Percentiles rank a stretch among this genome's conserved stretches.
Evolutionary conservation across 2,797 vertebrate genomes (phyloP).

Genomic region (Sciaenops ocellatus): DNA sequence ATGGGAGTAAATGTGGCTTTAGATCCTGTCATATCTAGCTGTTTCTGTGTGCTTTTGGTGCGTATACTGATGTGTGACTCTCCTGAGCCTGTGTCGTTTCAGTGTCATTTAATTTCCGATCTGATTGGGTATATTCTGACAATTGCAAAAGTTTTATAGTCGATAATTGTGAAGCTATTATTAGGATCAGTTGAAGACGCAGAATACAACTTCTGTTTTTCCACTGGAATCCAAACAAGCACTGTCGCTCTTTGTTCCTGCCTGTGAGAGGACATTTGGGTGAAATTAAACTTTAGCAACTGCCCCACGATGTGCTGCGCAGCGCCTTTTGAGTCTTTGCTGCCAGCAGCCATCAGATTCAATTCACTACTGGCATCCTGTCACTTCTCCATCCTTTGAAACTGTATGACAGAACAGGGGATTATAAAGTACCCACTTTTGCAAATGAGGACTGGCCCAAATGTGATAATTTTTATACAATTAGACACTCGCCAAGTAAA

Average conservation of each 20-base stretch:
- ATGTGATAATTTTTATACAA: not conserved
- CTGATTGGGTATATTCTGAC: not conserved
- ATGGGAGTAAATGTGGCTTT: not conserved
- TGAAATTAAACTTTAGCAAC: not conserved
- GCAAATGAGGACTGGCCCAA: not conserved
- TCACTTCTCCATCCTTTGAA: constrained; percentile 2
- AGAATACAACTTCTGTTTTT: not conserved
- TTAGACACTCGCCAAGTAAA: constrained; percentile 2
- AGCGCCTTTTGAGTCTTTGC: not conserved
- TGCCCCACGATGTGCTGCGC: not conserved
- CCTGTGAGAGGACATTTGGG: constrained; percentile 2
- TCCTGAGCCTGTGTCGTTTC: not conserved
- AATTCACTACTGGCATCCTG: constrained; percentile 19
- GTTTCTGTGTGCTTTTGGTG: not conserved
- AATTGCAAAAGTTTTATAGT: not conserved
- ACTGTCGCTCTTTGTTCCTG: not conserved
- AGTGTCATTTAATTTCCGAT: not conserved
- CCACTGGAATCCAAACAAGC: not conserved
- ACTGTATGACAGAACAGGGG: constrained; percentile 1
- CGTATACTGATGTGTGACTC: not conserved
- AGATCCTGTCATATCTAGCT: not conserved
- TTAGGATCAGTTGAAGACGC: not conserved
- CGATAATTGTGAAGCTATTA: not conserved
- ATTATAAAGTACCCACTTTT: constrained; percentile 24
- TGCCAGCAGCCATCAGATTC: not conserved